Evolutionary conservation across 1,140 invertebrate species (phyloP).

Genomic region (Drosophila albomicans): DNA sequence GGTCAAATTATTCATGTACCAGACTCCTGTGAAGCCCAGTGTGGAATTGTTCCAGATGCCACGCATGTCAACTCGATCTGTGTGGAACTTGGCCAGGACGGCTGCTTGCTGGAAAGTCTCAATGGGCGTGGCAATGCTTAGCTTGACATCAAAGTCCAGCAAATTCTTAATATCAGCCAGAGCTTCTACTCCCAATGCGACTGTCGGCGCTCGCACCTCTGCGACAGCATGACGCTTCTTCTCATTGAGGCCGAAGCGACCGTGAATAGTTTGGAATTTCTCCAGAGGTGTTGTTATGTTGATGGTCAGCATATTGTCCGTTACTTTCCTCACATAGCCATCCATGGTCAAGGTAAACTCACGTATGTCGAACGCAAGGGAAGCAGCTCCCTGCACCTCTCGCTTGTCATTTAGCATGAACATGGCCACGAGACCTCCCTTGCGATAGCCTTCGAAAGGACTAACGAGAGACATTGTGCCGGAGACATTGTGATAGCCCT

Average conservation of each 20-base stretch:
- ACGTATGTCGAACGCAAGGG: conserved; percentile 89
- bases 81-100: conserved; percentile 65
- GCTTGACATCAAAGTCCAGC: conserved; percentile 89
- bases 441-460: conserved; percentile 88
- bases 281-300: conserved; percentile 90
- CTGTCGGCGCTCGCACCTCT: conserved; percentile 88
- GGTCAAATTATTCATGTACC: conserved; percentile 89
- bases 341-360: conserved; percentile 88
- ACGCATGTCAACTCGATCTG: conserved; percentile 87
- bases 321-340: conserved; percentile 88
- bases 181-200: conserved; percentile 89
- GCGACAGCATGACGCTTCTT: conserved; percentile 89
- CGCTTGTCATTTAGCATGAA: conserved; percentile 87
- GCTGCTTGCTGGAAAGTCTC: conserved; percentile 88
- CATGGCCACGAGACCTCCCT: conserved; percentile 88
- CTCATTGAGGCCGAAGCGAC: conserved; percentile 90
- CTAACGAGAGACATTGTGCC: conserved; percentile 86
- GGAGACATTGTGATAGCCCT: conserved; percentile 85
- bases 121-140: conserved; percentile 90
- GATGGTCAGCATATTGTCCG: conserved; percentile 88
- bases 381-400: conserved; percentile 88
- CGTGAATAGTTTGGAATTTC: conserved; percentile 87
- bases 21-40: conserved; percentile 90
- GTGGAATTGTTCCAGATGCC: conserved; percentile 90
- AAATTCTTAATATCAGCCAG: conserved; percentile 87